These are phyloP conservation scores for Micronycteris hirsuta DNA, from an alignment of 2,113 vertebrate genomes.

Conservation along the genomic window DNA sequence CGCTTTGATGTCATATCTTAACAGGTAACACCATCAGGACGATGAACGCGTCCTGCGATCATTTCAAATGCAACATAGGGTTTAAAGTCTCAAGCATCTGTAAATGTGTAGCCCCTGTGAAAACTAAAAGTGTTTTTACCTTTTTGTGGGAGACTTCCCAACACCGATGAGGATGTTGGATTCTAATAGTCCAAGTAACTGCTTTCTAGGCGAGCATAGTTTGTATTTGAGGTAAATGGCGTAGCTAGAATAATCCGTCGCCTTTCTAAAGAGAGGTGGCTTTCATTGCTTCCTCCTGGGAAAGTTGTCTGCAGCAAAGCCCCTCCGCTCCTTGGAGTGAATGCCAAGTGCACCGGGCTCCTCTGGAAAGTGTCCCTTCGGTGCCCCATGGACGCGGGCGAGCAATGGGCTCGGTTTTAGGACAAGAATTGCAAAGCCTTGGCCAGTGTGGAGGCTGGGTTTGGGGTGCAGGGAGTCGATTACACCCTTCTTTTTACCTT, in stretches of 20 bases:
- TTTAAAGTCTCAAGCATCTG: neutral
- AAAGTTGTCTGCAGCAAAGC: neutral
- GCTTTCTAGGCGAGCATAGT: neutral
- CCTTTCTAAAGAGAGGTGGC: neutral
- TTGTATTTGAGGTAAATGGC: neutral
- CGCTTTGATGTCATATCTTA: neutral
- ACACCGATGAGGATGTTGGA: neutral
- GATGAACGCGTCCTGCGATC: neutral
- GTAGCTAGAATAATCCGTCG: neutral
- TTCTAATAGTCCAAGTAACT: neutral
- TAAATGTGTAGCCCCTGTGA: neutral
- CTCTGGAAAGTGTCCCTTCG: neutral
- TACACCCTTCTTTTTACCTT: neutral
- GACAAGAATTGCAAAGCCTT: rapidly evolving
- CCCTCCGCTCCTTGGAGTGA: neutral
- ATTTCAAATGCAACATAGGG: neutral
- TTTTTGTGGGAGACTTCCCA: neutral
- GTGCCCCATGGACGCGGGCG: neutral
- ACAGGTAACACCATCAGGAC: neutral
- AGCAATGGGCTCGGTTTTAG: neutral
- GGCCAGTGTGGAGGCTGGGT: neutral
- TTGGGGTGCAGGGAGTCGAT: rapidly evolving
- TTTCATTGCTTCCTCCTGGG: neutral
- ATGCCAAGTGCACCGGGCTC: neutral
- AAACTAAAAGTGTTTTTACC: neutral